These are phyloP conservation scores for Dynastes maya DNA, from an alignment of 2,888 invertebrate species.

Conservation along the genomic window DNA sequence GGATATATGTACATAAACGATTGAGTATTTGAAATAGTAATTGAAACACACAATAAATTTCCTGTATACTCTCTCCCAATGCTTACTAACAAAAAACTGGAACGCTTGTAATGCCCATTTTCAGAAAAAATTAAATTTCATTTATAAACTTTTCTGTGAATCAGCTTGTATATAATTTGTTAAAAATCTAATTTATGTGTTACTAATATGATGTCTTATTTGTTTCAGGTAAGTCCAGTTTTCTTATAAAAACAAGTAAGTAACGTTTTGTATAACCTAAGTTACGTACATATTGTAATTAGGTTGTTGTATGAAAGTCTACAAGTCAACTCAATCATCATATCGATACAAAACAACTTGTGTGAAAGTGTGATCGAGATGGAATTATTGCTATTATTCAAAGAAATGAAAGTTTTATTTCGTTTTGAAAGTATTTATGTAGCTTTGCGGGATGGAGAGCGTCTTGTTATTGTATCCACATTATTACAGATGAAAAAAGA, in stretches of 20 bases:
- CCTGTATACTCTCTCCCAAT: too few relatives aligned
- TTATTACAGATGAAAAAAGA: neutral
- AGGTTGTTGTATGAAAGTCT: neutral
- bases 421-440: conserved; percentile 7
- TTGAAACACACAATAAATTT: too few relatives aligned
- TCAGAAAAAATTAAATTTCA: too few relatives aligned
- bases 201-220: neutral
- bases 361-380: conserved; percentile 9
- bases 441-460: neutral
- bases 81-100: too few relatives aligned
- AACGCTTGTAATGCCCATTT: too few relatives aligned
- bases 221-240: conserved; percentile 46
- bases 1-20: too few relatives aligned
- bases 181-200: too few relatives aligned
- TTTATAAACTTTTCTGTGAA: too few relatives aligned
- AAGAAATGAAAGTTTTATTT: conserved; percentile 15
- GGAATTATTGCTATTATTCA: neutral
- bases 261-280: conserved; percentile 13
- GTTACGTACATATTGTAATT: neutral
- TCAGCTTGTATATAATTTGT: too few relatives aligned
- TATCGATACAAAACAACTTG: neutral
- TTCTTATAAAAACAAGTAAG: conserved; percentile 36
- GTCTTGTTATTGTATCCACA: too few relatives aligned
- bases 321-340: neutral
- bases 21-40: too few relatives aligned